phyloP scores from a whole-genome alignment of 2,888 invertebrate species.

The Leucoma salicis region DNA sequence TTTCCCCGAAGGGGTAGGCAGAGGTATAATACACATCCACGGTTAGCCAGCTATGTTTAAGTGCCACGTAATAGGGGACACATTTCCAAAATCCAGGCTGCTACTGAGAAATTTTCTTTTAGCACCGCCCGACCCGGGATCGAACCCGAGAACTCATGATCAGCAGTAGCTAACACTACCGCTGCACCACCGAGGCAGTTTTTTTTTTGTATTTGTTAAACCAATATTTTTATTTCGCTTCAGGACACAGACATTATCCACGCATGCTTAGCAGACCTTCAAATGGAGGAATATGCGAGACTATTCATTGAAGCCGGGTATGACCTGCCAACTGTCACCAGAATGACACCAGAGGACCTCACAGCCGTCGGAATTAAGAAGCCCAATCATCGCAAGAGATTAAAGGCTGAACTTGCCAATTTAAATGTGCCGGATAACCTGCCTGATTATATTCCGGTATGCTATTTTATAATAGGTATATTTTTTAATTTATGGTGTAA shows the following conservation, averaged over 20 bases:
- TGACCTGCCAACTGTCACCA: constrained; percentile 98
- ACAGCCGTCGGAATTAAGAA: constrained; percentile 96
- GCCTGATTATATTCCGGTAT: constrained; percentile 96
- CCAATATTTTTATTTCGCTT: constrained; percentile 15
- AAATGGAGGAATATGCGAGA: constrained; percentile 96
- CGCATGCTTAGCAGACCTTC: constrained; percentile 96
- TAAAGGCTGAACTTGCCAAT: constrained; percentile 98
- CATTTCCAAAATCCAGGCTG: no score
- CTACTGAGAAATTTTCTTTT: no score
- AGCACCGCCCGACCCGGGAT: no score
- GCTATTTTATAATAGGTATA: constrained; percentile 28
- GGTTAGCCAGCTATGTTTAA: no score
- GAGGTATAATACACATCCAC: no score
- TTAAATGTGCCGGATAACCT: constrained; percentile 96
- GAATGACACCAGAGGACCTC: constrained; percentile 98
- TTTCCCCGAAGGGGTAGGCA: no score
- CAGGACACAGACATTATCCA: constrained; percentile 96
- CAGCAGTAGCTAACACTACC: no score
- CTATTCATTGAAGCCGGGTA: constrained; percentile 97
- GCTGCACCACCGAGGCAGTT: no score
- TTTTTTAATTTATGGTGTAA: not conserved
- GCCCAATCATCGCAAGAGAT: constrained; percentile 96
- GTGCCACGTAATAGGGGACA: no score
- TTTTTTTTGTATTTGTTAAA: no score
- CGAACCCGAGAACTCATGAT: no score